phyloP scores from a whole-genome alignment of 2,888 invertebrate species.

The Deilephila porcellus region DNA sequence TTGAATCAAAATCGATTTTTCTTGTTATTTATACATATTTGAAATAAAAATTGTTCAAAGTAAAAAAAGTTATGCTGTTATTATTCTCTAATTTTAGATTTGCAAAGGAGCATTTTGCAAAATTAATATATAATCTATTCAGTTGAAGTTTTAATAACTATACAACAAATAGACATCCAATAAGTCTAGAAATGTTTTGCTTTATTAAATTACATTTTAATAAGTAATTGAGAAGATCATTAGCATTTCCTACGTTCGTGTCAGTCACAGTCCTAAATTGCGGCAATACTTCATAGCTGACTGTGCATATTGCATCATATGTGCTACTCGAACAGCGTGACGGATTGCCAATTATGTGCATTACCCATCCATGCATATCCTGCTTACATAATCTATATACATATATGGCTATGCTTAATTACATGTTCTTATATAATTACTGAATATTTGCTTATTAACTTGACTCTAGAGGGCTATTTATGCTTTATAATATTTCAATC shows the following conservation, averaged over 20 bases:
- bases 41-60: too few relatives aligned
- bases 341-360: constrained; percentile 25
- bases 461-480: too few relatives aligned
- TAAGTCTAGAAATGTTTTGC: not conserved
- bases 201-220: not conserved
- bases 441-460: not conserved
- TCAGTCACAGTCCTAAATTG: not conserved
- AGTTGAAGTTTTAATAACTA: too few relatives aligned
- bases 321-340: not conserved
- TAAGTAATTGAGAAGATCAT: not conserved
- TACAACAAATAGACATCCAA: too few relatives aligned
- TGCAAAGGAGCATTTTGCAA: too few relatives aligned
- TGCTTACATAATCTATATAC: constrained; percentile 7
- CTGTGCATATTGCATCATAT: constrained; percentile 1
- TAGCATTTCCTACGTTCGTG: not conserved
- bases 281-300: not conserved
- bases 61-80: too few relatives aligned
- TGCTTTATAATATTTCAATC: too few relatives aligned
- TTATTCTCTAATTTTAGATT: too few relatives aligned
- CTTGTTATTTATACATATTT: too few relatives aligned
- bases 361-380: constrained; percentile 29
- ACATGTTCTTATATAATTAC: not conserved
- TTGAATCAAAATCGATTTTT: too few relatives aligned
- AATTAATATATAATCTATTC: too few relatives aligned
- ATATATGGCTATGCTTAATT: not conserved